Evolutionary conservation across 1,140 invertebrate genomes (phyloP).

Genomic region (Diachasmimorpha longicaudata): DNA sequence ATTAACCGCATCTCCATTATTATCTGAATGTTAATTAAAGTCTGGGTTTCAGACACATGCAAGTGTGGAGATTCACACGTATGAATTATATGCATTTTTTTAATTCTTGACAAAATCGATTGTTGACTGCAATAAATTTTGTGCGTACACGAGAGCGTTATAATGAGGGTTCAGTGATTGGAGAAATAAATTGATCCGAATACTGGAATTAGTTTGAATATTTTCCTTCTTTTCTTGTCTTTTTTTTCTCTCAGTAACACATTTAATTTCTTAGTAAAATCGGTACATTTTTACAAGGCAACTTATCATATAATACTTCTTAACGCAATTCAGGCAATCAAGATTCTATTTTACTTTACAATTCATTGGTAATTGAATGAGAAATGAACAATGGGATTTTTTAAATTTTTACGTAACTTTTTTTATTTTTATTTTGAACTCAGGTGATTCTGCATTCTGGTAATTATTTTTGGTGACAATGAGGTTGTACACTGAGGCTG

Average conservation of each 20-base stretch:
- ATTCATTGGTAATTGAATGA: constrained; percentile 21
- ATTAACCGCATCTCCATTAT: not conserved
- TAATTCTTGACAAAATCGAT: no score
- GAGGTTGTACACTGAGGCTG: constrained; percentile 20
- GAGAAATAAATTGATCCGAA: not conserved
- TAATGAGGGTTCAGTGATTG: no score
- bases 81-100: no score
- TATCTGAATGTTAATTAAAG: not conserved
- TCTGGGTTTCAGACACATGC: not conserved
- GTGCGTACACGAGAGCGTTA: no score
- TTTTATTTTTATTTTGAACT: not conserved
- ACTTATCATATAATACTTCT: constrained; percentile 50
- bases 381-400: not conserved
- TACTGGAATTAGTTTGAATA: not conserved
- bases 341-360: constrained; percentile 28
- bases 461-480: not conserved
- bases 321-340: constrained; percentile 42
- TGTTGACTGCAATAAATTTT: no score
- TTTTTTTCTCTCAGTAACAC: constrained; percentile 46
- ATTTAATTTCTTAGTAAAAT: constrained; percentile 53
- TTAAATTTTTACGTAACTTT: not conserved
- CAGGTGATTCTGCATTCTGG: not conserved
- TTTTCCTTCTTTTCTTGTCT: not conserved
- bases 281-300: constrained; percentile 54
- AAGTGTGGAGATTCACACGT: no score